Evolutionary conservation across 2,888 invertebrate species (phyloP).

Genomic region (Mythimna albipuncta): DNA sequence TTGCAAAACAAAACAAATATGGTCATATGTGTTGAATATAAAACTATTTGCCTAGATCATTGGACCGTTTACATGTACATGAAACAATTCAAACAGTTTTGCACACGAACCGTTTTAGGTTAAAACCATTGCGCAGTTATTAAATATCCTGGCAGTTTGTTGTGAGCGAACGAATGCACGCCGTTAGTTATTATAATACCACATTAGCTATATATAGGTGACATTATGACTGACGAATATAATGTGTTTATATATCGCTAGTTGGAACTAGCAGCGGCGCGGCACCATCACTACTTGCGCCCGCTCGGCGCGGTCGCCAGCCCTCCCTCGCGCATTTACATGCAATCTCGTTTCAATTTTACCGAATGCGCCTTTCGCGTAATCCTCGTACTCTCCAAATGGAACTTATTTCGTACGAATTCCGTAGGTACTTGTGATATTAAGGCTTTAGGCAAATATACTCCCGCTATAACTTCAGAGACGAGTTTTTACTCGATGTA

Average conservation of each 20-base stretch:
- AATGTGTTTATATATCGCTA: not conserved
- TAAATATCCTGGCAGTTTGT: not conserved
- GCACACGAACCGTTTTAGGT: not conserved
- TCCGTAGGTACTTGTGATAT: constrained; percentile 37
- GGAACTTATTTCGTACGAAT: constrained; percentile 57
- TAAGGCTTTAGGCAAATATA: constrained; percentile 54
- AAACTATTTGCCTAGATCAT: constrained; percentile 30
- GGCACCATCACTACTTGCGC: not conserved
- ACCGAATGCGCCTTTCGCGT: constrained; percentile 61
- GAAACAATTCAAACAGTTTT: constrained; percentile 5
- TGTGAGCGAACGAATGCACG: not conserved
- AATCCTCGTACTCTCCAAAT: constrained; percentile 60
- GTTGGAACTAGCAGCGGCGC: not conserved
- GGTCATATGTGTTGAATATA: constrained; percentile 3
- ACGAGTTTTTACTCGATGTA: constrained; percentile 34
- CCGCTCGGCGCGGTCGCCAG: not conserved
- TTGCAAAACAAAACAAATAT: constrained; percentile 8
- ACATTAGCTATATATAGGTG: not conserved
- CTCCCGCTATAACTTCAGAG: constrained; percentile 39
- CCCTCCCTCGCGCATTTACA: constrained; percentile 49
- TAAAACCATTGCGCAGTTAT: not conserved
- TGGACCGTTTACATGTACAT: constrained; percentile 10
- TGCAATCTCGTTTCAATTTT: constrained; percentile 65
- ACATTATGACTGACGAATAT: not conserved
- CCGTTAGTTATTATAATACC: not conserved